Conservation (phyloP, 2,113 vertebrate species). For the Colaptes auratus region DNA sequence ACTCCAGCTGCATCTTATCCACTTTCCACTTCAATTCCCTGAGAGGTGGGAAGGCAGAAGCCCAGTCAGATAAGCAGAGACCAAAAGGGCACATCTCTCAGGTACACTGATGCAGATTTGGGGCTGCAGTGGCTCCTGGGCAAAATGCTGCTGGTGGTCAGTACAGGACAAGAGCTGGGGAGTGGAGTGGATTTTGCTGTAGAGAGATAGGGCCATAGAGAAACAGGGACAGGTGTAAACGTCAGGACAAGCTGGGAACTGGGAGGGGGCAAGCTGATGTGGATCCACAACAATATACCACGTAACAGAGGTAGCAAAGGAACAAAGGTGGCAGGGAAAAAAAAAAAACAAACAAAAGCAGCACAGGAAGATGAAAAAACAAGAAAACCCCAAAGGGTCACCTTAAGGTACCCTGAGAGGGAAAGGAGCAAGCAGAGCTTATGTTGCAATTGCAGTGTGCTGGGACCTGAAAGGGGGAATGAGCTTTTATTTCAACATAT, state of each 20-base stretch:
- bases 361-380: background rate
- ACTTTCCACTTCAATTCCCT: background rate
- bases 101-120: background rate
- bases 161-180: background rate
- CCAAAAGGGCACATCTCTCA: background rate
- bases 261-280: background rate
- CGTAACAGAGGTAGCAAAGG: background rate
- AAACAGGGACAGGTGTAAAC: background rate
- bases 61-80: background rate
- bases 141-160: background rate
- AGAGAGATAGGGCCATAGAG: background rate
- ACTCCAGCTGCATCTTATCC: background rate
- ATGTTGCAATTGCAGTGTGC: accelerated
- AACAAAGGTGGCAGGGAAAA: background rate
- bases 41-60: background rate
- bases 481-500: slow-evolving; percentile 17
- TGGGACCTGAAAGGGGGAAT: background rate
- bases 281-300: background rate
- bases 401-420: background rate
- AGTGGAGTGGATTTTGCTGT: background rate
- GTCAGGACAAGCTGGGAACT: background rate
- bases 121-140: background rate
- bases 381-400: background rate
- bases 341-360: too few relatives aligned
- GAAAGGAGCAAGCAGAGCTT: background rate